Evolutionary conservation across 1,140 invertebrate species (phyloP).

Genomic region (Caenorhabditis brenneri): DNA sequence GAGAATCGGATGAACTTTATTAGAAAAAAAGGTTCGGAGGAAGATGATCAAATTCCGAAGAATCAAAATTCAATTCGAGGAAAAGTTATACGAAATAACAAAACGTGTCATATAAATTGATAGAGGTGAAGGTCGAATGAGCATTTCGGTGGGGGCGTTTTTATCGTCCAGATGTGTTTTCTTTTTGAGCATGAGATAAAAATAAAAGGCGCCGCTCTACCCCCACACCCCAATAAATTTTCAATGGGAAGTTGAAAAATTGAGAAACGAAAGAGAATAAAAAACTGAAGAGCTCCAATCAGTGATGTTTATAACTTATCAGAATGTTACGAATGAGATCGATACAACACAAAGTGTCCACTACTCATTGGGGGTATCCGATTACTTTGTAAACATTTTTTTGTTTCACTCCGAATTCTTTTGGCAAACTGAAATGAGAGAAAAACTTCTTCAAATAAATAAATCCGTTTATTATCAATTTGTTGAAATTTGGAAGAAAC

Average conservation of each 20-base stretch:
- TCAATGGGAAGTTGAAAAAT: background rate
- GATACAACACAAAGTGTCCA: background rate
- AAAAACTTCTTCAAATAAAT: no score
- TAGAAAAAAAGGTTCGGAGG: no score
- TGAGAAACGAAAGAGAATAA: background rate
- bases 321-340: background rate
- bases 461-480: no score
- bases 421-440: no score
- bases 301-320: no score
- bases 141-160: background rate
- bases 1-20: no score
- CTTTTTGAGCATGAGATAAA: background rate
- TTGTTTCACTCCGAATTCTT: background rate
- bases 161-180: background rate
- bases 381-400: conserved; percentile 1
- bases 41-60: no score
- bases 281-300: no score
- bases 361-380: background rate
- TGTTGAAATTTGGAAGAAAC: no score
- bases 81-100: background rate
- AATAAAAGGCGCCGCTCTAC: background rate
- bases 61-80: background rate
- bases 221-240: conserved; percentile 14
- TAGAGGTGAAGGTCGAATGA: background rate
- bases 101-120: background rate